phyloP scores from a whole-genome alignment of 2,797 vertebrate genomes.

The Momotus momota region DNA sequence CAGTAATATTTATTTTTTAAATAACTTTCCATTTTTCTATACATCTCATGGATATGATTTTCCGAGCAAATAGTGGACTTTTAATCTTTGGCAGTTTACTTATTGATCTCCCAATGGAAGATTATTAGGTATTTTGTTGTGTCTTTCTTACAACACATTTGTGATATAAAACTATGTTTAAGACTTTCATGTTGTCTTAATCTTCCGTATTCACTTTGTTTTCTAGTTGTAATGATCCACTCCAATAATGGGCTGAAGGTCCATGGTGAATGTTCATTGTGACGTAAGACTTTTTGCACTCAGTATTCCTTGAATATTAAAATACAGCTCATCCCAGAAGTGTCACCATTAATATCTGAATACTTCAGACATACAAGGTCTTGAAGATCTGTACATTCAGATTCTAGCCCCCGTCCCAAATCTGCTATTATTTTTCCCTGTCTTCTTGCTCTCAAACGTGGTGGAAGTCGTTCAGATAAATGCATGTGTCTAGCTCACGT shows the following conservation, averaged over 20 bases:
- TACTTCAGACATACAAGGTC: not conserved
- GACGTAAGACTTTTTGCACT: not conserved
- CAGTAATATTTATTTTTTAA: not conserved
- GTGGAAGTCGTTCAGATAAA: not conserved
- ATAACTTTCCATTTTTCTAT: not conserved
- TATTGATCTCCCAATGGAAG: not conserved
- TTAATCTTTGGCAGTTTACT: not conserved
- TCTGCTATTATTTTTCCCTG: not conserved
- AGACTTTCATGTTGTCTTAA: not conserved
- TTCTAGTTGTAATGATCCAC: not conserved
- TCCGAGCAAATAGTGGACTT: not conserved
- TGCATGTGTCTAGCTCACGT: not conserved
- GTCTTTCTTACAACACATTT: not conserved
- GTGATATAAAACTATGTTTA: not conserved
- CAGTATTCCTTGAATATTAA: not conserved
- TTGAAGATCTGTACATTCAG: not conserved
- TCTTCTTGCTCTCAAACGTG: not conserved
- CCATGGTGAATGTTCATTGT: not conserved
- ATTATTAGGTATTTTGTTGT: not conserved
- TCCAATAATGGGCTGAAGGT: not conserved
- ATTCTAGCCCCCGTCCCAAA: not conserved
- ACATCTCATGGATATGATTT: not conserved
- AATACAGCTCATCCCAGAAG: not conserved
- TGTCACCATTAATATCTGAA: not conserved
- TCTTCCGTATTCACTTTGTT: not conserved